Percentiles rank a stretch among this genome's conserved stretches.
phyloP scores from a whole-genome alignment of 2,888 invertebrate species.

The Deilephila porcellus region DNA sequence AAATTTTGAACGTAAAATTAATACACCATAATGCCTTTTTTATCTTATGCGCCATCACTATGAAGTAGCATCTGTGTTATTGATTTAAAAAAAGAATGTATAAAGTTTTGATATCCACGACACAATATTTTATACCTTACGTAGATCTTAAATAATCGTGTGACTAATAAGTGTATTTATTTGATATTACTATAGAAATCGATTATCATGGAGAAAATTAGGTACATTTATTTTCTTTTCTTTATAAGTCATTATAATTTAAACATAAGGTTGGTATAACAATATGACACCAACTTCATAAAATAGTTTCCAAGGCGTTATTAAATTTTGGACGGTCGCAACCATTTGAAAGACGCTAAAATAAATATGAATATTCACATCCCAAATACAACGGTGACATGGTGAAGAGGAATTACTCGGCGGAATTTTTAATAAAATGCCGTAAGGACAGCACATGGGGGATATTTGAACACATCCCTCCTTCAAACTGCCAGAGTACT shows the following conservation, averaged over 20 bases:
- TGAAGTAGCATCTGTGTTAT: no score
- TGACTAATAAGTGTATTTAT: no score
- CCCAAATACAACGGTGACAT: not conserved
- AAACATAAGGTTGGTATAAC: no score
- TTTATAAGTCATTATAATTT: not conserved
- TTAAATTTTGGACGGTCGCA: not conserved
- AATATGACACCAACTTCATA: not conserved
- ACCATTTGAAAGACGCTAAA: not conserved
- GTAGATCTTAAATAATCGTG: no score
- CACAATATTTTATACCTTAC: no score
- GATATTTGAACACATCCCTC: not conserved
- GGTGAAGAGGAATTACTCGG: not conserved
- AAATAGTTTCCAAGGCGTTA: not conserved
- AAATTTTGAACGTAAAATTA: no score
- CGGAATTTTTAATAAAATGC: conserved; percentile 24
- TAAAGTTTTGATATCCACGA: no score
- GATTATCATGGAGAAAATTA: no score
- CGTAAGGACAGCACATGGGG: not conserved
- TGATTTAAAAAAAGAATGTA: no score
- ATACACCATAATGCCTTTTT: no score
- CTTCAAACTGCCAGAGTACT: not conserved
- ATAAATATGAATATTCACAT: not conserved
- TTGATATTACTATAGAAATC: no score
- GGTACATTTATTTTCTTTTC: not conserved
- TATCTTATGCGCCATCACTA: no score